Evolutionary conservation across 2,113 vertebrate species (phyloP), one percentile per base, ranked within the genome.

Genomic region (Pleuronectes platessa): DNA sequence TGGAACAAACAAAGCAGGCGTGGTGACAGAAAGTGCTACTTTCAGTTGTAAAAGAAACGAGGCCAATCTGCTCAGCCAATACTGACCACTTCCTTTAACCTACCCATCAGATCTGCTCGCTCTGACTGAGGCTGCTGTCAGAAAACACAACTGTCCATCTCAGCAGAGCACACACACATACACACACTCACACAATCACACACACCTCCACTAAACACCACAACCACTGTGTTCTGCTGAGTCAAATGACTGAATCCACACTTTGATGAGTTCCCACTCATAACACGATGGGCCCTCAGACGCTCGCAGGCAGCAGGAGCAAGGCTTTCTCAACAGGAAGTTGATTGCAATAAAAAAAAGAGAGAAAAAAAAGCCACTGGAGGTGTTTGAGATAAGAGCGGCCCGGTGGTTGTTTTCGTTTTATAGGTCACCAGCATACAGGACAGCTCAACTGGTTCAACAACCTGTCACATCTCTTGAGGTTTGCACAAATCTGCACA

Each of bases 1-100:
- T 69, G 65, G 68, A 84, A 83, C 75, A 74, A 71, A 64, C 69
- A 42, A 12, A 56, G 60, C 82, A 82, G 65, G 51, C 71, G 24
- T 56, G 75, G 59, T 73, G 65, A 73, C 63, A 87, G 24, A 79
- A 88, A 89, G 88, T 82, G 86, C 79, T 88, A 86, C 78, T 93
- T 93, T 92, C 89, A 82, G 83, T 92, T 90, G 77, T 65, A 49
- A 18, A 76, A 51, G 40, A 40, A 90, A 85, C 0, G 56, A 86
- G 86, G 90, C 79, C 89, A 88, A 82, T 89, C 84, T 82, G 89
- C 92, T 93, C 89, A 90, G 79, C 76, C 85, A 86, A 86, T 37
- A 82, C 87, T 94, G 93, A 92, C 94, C 94, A 94, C 94, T 94
- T 95, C 94, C 93, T 93, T 87, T 77, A 76, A 83, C 64, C 71